Base-by-base conservation (phyloP, 2,113 vertebrate genomes). In the Tachuris rubrigastra region DNA sequence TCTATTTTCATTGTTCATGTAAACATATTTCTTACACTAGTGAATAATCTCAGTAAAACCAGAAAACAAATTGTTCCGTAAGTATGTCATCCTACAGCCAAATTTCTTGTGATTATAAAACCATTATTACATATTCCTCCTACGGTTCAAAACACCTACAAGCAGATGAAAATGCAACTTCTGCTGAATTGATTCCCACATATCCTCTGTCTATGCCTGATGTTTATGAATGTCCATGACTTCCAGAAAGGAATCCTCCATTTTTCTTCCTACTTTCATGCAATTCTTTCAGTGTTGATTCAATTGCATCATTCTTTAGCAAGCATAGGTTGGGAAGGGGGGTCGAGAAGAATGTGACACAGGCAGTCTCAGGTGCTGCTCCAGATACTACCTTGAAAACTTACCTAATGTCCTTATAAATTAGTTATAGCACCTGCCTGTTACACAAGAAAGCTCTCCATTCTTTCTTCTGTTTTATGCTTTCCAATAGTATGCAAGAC, bases 81-180 rank as follows among this genome's bases (percentile, higher is more conserved):
- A 94, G 58, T 55, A 63, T 62, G 55, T 53, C 80, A 89, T 89
- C 41, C 52, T 79, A 90, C 72, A 80, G 62, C 52, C 85, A 94
- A 75, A 90, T 82, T 63, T 90, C 63, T 87, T 66, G 53, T 30
- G 56, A 42, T 97, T 94, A 95, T 75, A 82, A 93, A 95, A 89
- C 30, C 49, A 85, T 97, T 93, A 94, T 95, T 91, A 80, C 9
- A 2, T 91, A 94, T 90, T 97, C 96, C 94, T 95, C 94, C 94
- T 96, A 75, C 55, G 0, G 78, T 93, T 93, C 79, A 95, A 75
- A 86, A 33, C 91, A 73, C 78, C 85, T 94, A 78, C 95, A 67
- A 30, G 3, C 53, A 80, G 82, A 84, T 76, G 62, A 96, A 93
- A 94, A 85, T 59, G 24, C 96, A 96, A 87, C 22, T 94, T 66